These are phyloP conservation scores for Champsocephalus gunnari DNA, from an alignment of 2,797 vertebrate genomes.

Conservation along the genomic window DNA sequence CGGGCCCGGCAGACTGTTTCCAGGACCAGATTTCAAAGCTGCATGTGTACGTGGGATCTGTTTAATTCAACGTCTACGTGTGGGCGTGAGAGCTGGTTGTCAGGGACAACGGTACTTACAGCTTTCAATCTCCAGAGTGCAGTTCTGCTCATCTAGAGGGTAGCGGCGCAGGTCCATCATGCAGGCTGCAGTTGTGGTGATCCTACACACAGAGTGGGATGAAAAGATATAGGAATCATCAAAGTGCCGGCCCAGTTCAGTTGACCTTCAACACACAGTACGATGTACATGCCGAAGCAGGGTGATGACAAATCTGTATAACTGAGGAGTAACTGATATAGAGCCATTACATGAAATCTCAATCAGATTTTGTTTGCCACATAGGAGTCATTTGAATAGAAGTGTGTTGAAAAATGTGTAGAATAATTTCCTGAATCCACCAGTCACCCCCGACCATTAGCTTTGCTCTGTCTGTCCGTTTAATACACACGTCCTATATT, in stretches of 20 bases:
- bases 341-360: background rate
- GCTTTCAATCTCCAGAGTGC: slow-evolving; percentile 97
- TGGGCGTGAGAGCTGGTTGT: slow-evolving; percentile 71
- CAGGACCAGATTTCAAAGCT: slow-evolving; percentile 40
- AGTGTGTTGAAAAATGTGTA: background rate
- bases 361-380: background rate
- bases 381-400: background rate
- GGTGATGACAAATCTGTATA: slow-evolving; percentile 28
- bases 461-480: background rate
- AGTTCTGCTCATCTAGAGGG: slow-evolving; percentile 96
- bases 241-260: slow-evolving; percentile 32
- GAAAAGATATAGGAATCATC: slow-evolving; percentile 56
- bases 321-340: background rate
- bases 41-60: slow-evolving; percentile 58
- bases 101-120: slow-evolving; percentile 89
- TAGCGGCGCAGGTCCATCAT: slow-evolving; percentile 98
- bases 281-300: slow-evolving; percentile 12
- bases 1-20: slow-evolving; percentile 42
- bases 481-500: slow-evolving; percentile 1
- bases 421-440: background rate
- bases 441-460: background rate
- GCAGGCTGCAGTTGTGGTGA: slow-evolving; percentile 97
- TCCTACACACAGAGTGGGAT: slow-evolving; percentile 82
- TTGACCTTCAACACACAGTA: slow-evolving; percentile 55
- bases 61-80: slow-evolving; percentile 56